phyloP scores from a whole-genome alignment of 2,888 invertebrate genomes.

The Athalia cordata region DNA sequence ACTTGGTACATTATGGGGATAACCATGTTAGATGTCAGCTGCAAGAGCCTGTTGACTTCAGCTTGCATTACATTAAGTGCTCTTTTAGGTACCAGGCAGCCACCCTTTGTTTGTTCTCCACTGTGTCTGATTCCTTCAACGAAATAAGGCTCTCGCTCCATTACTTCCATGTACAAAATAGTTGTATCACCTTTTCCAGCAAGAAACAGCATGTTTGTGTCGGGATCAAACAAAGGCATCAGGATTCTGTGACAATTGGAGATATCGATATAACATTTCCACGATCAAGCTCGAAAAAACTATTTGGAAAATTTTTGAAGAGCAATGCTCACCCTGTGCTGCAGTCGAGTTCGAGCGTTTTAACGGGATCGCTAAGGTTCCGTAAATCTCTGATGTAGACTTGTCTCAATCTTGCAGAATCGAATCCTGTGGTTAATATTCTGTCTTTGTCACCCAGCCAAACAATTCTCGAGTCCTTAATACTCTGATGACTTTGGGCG shows the following conservation, averaged over 20 bases:
- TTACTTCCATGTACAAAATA: constrained; percentile 92
- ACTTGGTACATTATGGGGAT: constrained; percentile 97
- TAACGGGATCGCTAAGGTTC: constrained; percentile 85
- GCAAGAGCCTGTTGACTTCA: constrained; percentile 93
- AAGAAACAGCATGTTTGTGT: constrained; percentile 96
- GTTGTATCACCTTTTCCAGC: constrained; percentile 96
- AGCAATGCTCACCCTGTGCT: constrained; percentile 81
- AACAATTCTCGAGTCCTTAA: constrained; percentile 92
- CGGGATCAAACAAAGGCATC: constrained; percentile 94
- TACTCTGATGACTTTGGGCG: constrained; percentile 89
- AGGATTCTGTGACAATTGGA: constrained; percentile 77
- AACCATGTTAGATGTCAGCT: constrained; percentile 89
- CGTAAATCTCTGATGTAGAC: constrained; percentile 92
- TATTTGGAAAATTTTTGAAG: not conserved
- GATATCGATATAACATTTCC: too few species aligned
- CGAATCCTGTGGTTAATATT: constrained; percentile 93
- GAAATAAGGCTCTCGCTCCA: constrained; percentile 91
- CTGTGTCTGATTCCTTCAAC: constrained; percentile 91
- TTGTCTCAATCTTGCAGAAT: constrained; percentile 89
- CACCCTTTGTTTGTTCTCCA: constrained; percentile 96
- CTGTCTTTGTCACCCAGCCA: constrained; percentile 92
- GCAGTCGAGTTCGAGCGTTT: constrained; percentile 87
- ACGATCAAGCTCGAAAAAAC: constrained; percentile 1
- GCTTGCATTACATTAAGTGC: constrained; percentile 97
- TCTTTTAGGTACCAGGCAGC: constrained; percentile 93